Evolutionary conservation across 2,797 vertebrate genomes (phyloP).

Genomic region (Argentina silus): DNA sequence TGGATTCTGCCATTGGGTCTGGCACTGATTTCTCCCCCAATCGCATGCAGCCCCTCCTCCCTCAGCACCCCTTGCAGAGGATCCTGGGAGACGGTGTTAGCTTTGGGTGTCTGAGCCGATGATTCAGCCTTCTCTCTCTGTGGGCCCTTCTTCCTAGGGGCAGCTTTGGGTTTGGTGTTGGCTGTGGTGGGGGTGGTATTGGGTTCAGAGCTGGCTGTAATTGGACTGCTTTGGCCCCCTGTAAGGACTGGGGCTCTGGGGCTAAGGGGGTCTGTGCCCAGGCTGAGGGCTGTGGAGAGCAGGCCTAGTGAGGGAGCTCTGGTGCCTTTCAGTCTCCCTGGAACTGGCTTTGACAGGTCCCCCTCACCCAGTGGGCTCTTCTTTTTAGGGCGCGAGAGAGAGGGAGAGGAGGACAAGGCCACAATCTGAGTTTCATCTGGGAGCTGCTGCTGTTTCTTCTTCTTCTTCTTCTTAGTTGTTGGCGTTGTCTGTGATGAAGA

Average conservation of each 20-base stretch:
- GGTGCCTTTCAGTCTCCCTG: constrained; percentile 19
- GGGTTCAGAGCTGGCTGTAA: not conserved
- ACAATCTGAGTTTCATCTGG: constrained; percentile 38
- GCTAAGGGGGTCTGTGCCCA: not conserved
- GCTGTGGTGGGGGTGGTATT: constrained; percentile 6
- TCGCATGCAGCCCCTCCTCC: not conserved
- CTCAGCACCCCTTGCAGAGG: not conserved
- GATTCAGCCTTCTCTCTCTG: constrained; percentile 24
- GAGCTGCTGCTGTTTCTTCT: constrained; percentile 47
- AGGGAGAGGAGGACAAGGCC: constrained; percentile 3
- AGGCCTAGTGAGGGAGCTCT: constrained; percentile 10
- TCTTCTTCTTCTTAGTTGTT: constrained; percentile 31
- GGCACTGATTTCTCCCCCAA: not conserved
- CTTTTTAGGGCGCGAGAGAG: constrained; percentile 33
- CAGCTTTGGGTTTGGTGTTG: constrained; percentile 27
- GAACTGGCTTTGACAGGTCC: constrained; percentile 41
- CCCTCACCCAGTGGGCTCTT: constrained; percentile 57
- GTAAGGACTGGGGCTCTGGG: not conserved
- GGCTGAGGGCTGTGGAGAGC: not conserved
- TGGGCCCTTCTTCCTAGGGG: constrained; percentile 30
- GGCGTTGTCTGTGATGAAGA: not conserved
- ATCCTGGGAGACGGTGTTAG: not conserved
- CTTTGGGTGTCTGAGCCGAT: constrained; percentile 11
- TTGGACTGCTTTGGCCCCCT: constrained; percentile 6
- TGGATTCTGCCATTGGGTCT: not conserved